A percentile compares a stretch with the other conserved stretches of the same genome.
phyloP scores from a whole-genome alignment of 2,888 invertebrate genomes.

The Latrodectus hesperus region DNA sequence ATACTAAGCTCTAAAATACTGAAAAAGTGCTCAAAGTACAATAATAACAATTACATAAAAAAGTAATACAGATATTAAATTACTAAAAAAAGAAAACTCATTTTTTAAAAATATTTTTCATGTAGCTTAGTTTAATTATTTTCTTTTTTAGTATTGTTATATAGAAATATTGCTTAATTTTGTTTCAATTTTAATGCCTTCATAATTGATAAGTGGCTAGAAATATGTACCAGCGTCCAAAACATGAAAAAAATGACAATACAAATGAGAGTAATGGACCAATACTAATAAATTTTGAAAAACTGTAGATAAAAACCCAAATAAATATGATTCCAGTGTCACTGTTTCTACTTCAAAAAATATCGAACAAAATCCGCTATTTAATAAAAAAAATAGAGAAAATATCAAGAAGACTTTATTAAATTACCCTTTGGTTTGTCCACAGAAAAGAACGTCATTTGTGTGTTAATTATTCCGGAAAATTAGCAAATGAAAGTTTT shows the following conservation, averaged over 20 bases:
- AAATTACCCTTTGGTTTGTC: conserved; percentile 33
- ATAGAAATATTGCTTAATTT: too few relatives aligned
- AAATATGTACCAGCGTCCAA: not conserved
- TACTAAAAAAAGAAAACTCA: too few relatives aligned
- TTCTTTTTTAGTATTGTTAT: too few relatives aligned
- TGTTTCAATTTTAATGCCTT: too few relatives aligned
- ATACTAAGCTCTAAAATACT: too few relatives aligned
- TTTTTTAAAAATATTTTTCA: too few relatives aligned
- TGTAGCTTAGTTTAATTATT: too few relatives aligned
- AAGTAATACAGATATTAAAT: too few relatives aligned
- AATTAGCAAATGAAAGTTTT: conserved; percentile 31
- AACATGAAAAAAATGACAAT: conserved; percentile 35
- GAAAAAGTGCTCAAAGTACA: too few relatives aligned
- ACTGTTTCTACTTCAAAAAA: conserved; percentile 34
- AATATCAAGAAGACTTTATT: conserved; percentile 40
- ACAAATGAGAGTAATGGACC: conserved; percentile 38
- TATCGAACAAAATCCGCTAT: conserved; percentile 23
- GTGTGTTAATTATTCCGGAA: conserved; percentile 13
- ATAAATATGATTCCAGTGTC: conserved; percentile 24
- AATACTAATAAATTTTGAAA: conserved; percentile 33
- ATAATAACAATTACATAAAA: too few relatives aligned
- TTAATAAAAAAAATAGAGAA: conserved; percentile 44
- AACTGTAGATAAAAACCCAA: conserved; percentile 20
- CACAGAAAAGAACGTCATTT: conserved; percentile 12
- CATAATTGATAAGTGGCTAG: too few relatives aligned